A percentile compares a stretch with the other conserved stretches of the same genome.
Conservation (phyloP, 2,797 vertebrate species). For the Micropoecilia bifurca region DNA sequence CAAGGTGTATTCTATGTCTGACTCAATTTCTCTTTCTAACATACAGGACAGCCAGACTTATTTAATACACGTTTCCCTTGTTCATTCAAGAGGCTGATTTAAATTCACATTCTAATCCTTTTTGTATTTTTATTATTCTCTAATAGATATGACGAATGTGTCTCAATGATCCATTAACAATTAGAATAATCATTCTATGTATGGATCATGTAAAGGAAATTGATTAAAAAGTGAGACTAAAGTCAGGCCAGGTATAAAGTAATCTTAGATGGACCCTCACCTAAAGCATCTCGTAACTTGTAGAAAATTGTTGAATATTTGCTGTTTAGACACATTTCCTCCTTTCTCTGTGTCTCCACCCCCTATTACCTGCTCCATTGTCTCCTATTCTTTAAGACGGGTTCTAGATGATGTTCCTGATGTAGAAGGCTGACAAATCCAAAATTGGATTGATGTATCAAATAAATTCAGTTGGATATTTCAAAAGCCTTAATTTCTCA, state of each 20-base stretch:
- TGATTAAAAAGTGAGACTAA: background rate
- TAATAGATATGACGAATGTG: background rate
- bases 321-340: background rate
- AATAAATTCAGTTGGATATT: background rate
- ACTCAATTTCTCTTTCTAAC: background rate
- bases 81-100: background rate
- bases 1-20: slow-evolving; percentile 50
- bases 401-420: background rate
- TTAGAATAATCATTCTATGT: background rate
- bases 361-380: background rate
- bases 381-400: background rate
- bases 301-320: background rate
- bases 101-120: background rate
- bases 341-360: background rate
- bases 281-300: background rate
- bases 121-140: background rate
- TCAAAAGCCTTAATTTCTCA: background rate
- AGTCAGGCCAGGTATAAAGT: background rate
- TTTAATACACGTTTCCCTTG: background rate
- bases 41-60: background rate
- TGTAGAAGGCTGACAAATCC: background rate
- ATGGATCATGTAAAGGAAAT: background rate
- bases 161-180: background rate
- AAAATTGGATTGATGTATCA: background rate
- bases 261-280: background rate